These are phyloP conservation scores for Pogoniulus pusillus DNA, from an alignment of 2,797 vertebrate genomes.

Conservation along the genomic window DNA sequence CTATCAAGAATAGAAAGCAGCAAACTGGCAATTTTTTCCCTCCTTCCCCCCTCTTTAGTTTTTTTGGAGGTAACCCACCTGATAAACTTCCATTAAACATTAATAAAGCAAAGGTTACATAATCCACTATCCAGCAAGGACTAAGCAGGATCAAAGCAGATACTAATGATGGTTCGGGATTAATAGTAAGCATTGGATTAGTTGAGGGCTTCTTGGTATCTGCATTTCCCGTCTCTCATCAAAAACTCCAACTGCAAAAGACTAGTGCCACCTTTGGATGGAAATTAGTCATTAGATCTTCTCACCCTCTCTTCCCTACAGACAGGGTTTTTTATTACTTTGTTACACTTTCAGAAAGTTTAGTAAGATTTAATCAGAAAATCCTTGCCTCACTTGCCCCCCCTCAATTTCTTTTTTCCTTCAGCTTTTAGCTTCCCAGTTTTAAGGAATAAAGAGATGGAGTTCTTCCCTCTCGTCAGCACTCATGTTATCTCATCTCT, in stretches of 20 bases:
- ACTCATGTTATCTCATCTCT: not conserved
- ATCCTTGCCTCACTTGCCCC: not conserved
- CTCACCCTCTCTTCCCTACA: not conserved
- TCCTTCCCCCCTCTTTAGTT: too few species aligned
- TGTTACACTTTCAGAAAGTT: not conserved
- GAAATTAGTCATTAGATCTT: not conserved
- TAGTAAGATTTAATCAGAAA: not conserved
- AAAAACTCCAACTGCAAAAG: conserved; percentile 35
- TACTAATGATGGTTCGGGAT: conserved; percentile 74
- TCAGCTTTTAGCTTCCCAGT: not conserved
- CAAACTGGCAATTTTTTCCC: not conserved
- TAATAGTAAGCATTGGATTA: conserved; percentile 73
- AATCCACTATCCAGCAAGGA: conserved; percentile 42
- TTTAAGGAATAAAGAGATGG: not conserved
- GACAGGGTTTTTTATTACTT: not conserved
- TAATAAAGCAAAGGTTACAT: conserved; percentile 64
- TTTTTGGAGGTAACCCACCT: not conserved
- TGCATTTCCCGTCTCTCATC: conserved; percentile 15
- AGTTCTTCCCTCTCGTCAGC: not conserved
- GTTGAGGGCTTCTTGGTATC: conserved; percentile 30
- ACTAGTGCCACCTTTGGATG: conserved; percentile 60
- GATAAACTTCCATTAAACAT: conserved; percentile 37
- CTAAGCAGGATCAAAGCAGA: conserved; percentile 72
- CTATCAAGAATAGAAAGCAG: not conserved
- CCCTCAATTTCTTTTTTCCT: not conserved